Conservation (phyloP, 2,113 vertebrate genomes). For the Anser cygnoides region DNA sequence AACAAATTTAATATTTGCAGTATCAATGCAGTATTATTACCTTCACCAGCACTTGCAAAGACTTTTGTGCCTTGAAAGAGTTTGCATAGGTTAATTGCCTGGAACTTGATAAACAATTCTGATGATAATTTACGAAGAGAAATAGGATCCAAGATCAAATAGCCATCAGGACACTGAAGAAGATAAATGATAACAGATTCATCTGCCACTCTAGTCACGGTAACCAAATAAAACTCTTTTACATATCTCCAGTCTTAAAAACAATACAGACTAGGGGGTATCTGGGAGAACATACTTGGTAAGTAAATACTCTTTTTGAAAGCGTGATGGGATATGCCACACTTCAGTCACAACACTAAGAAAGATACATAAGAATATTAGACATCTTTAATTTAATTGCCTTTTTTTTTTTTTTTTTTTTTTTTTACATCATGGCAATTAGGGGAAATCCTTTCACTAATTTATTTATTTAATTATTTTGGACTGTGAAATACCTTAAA, state of each 20-base stretch:
- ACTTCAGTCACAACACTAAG: background rate
- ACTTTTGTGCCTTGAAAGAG: background rate
- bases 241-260: background rate
- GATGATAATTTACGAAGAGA: background rate
- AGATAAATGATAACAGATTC: background rate
- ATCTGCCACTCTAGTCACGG: background rate
- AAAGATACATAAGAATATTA: background rate
- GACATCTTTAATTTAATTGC: background rate
- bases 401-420: background rate
- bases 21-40: background rate
- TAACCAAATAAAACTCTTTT: background rate
- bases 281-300: background rate
- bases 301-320: background rate
- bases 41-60: background rate
- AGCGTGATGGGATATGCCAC: background rate
- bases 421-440: background rate
- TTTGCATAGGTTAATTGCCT: slow-evolving; percentile 17
- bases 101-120: slow-evolving; percentile 16
- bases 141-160: background rate
- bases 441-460: background rate
- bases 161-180: background rate
- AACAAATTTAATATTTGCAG: background rate
- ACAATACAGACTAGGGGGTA: background rate
- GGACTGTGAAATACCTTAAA: background rate
- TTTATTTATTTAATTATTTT: background rate